Evolutionary conservation across 2,888 invertebrate genomes (phyloP), one percentile per base, ranked within the genome.

Genomic region (Autographa pulchrina): DNA sequence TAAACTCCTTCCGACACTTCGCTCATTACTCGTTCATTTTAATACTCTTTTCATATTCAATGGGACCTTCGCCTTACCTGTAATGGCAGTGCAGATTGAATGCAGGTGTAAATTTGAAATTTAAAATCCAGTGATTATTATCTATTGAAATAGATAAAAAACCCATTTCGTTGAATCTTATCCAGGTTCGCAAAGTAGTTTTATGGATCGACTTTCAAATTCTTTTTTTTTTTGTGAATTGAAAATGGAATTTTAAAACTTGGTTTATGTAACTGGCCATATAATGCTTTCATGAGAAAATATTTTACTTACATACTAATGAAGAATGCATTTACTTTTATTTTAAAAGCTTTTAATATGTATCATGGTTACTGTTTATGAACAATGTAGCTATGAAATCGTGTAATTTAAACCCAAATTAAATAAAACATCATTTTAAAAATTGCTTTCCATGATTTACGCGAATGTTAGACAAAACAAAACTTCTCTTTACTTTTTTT

Each of bases 61-160:
- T 48, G 59, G 43, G 64, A 75, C 63, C 32, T 0, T 25, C 5
- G 9, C 20, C 56, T 60, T 59, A 76, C 69, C 70, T 75, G 68
- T 32, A 82, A 78, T 82, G 54, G 74, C 59, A 75, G 64, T 77
- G 80, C 84, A 82, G 85, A 87, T 86, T 84, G 83, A 86, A 88
- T 81, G 75, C 70, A 65, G 68, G 80, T 83, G 83, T 82, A 83
- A 82, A 86, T 87, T 88, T 86, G 82, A 86, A 86, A 85, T 86
- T 89, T 88, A 81, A 89, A 88, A 88, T 86, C 84, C 83, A 77
- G 78, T 82, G 86, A 77, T 74, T 71, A 86, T 86, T 85, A 85
- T 88, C 77, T 74, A 75, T 76, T 75, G 77, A 69, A 72, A 76
- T 81, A 73, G 72, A 75, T 74, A 78, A 82, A 79, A 43, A 82